Base-by-base conservation (phyloP, 2,888 invertebrate genomes). In the Syrista parreyssii region DNA sequence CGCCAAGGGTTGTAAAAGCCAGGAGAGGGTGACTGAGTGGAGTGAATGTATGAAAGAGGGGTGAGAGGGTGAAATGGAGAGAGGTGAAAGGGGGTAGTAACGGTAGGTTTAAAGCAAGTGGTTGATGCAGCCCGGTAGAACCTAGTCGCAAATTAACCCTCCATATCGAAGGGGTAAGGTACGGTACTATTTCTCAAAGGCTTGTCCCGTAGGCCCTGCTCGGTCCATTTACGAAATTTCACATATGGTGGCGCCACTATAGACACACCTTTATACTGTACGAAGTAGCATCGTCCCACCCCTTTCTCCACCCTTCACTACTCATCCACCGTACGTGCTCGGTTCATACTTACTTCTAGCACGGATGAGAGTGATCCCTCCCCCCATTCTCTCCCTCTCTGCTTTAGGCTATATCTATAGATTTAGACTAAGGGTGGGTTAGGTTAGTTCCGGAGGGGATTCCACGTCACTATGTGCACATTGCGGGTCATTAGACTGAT, bases 401-500 rank as follows among this genome's bases (percentile, higher is more conserved):
- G 40, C 23, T 55, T 23, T 55, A 55, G 6, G 23, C 23, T 23
- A 23, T 55, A 0, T 55, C 40, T 55, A 55, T 55, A 55, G 40
- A 23, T 23, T 9, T 6, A 1, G 23, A 15, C 23, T 23, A 55
- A 55, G 40, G 23, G 23, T 23, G 40, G 40, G 40, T 55, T 23
- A 55, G 40, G 40, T 55, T 9, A 55, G 40, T 23, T 15, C 40
- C 0, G 9, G 1, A 55, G 40, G 40, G 2, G 40, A 23, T 55
- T 23, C 40, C 40, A 23, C 23, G 40, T 55, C 40, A 55, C 40
- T 55, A 23, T 55, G 40, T 75, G 73, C 33, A 80, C 78, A 76
- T 77, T 75, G 77, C 77, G 77, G 75, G 79, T 80, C 79, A 79
- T 80, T 80, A 80, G 32, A 78, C 79, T 36, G 73, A 23, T 40